A percentile compares a stretch with the other conserved stretches of the same genome.
Evolutionary conservation across 2,113 vertebrate genomes (phyloP).

Genomic region (Ramphastos sulfuratus): DNA sequence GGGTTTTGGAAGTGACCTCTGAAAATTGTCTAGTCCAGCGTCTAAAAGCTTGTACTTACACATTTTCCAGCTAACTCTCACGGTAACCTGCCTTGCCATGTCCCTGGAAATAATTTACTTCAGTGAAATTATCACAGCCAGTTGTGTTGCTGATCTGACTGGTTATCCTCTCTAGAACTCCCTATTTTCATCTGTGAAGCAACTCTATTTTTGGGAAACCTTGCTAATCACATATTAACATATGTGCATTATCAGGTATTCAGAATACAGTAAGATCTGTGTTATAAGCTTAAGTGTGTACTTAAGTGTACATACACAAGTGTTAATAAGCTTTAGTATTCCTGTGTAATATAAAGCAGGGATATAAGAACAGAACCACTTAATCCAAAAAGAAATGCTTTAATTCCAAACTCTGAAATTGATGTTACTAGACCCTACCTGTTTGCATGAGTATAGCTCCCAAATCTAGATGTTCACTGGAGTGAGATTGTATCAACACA

Average conservation of each 20-base stretch:
- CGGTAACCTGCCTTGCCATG: not conserved
- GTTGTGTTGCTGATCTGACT: not conserved
- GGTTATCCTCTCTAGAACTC: not conserved
- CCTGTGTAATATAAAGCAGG: not conserved
- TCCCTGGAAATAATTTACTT: not conserved
- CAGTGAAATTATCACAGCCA: not conserved
- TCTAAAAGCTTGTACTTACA: not conserved
- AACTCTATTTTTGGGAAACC: not conserved
- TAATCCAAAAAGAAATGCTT: not conserved
- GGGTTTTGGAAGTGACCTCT: too few relatives aligned
- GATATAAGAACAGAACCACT: not conserved
- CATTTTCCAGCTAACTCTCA: not conserved
- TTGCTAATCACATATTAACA: not conserved
- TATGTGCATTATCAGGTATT: not conserved
- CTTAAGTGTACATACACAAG: not conserved
- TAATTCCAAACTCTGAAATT: not conserved
- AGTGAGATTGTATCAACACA: conserved; percentile 28
- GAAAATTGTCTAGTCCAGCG: not conserved
- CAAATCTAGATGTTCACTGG: not conserved
- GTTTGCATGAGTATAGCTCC: not conserved
- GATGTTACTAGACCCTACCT: not conserved
- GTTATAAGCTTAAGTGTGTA: not conserved
- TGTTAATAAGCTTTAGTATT: not conserved
- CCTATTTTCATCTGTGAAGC: not conserved
- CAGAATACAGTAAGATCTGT: not conserved